Evolutionary conservation across 1,140 invertebrate species (phyloP), one percentile per base, ranked within the genome.

Genomic region (Drosophila prosaltans): DNA sequence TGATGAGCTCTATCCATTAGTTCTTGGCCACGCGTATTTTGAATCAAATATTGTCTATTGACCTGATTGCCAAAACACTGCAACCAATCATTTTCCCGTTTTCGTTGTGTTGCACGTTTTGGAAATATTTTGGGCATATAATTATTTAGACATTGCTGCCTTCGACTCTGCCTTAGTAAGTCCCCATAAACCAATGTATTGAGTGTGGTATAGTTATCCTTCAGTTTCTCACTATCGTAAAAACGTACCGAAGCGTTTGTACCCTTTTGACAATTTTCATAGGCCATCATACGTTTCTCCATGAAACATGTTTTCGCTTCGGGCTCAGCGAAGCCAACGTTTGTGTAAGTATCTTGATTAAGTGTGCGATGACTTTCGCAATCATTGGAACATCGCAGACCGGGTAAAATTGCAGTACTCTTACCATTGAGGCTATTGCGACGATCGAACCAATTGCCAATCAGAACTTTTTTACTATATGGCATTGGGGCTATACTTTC

Each of bases 391-490:
- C 54, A 16, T 24, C 32, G n/a, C 9, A 89, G 39, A 0, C 77
- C 77, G 0, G 83, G 83, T 54, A 88, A 24, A 10, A 83, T 89
- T 36, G 80, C 80, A 36, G 80, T 88, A 36, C 68, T 69, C 28
- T 84, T 65, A 9, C 70, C 65, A 36, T 64, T 66, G 1, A 51
- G 36, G 6, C 21, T 41, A 30, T 74, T 89, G 2, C 80, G 83
- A 4, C 83, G 80, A 57, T 84, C 80, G 2, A 69, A 6, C 83
- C 83, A 88, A 45, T 88, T 88, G 6, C 84, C 83, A 39, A 88
- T 57, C 1, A 88, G 65, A 41, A 88, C 83, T 26, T 64, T 48
- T 9, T 55, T 63, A 28, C 80, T 40, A 62, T 74, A 89, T 2
- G 40, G 61, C 36, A 62, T 70, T 1, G 43, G 32, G 10, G 58